Base-by-base conservation (phyloP, 2,888 invertebrate genomes). In the Pollenia labialis region DNA sequence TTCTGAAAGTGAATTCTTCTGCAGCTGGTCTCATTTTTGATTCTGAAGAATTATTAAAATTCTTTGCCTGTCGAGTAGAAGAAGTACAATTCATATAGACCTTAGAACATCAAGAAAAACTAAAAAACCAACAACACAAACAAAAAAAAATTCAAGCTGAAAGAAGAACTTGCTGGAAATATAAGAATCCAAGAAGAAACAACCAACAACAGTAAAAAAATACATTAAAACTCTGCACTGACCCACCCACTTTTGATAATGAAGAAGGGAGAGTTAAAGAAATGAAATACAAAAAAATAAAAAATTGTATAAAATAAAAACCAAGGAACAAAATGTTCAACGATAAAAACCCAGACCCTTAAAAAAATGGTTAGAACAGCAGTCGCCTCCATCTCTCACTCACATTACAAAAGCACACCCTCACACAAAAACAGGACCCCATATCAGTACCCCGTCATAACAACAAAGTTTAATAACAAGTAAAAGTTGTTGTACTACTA, bases 221-320 rank as follows among this genome's bases (percentile, higher is more conserved):
- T 66, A 69, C 72, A 77, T 60, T 84, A 75, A 54, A 84, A 72
- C 71, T 83, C 68, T 72, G 76, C 81, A 84, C 1, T 87, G 79
- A 85, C 86, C 84, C 69, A 74, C 71, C 75, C 81, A 86, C 85
- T 72, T 54, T 66, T 58, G 76, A 69, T 66, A 71, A 69, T 42
- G 54, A 50, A 58, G 32, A 71, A 85, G 69, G 81, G 66, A 77
- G 81, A 77, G 68, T 60, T 71, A 66, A 66, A 64, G 69, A 72
- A 66, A 68, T 79, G 52, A 77, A 81, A 72, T 48, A 54, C 4
- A 50, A 58, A 76, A 50, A 18, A 50, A 66, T 18, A 32, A 48
- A 72, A 66, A 18, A 58, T 23, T 4, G 18, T 2, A 54, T 18
- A 7, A 52, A 52, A 62, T 16, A 14, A 64, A 64, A 64, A 64